Base-by-base conservation (phyloP, 2,113 vertebrate genomes). In the Alligator sinensis region DNA sequence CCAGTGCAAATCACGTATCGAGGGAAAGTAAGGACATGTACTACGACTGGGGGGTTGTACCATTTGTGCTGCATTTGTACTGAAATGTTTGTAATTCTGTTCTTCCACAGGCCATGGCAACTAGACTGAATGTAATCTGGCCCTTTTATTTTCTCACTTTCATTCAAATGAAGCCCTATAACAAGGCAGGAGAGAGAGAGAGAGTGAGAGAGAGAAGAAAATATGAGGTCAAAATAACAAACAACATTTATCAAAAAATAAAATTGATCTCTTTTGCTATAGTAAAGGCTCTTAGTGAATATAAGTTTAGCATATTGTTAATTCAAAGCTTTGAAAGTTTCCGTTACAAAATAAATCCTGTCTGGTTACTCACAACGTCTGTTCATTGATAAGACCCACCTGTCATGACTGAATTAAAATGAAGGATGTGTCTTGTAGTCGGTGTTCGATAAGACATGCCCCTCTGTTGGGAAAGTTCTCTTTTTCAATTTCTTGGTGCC, bases 1-100 rank as follows among this genome's bases (percentile, higher is more conserved):
- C 87, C 0, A 3, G 93, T 82, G 82, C 3, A 24, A 90, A 34
- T 70, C 38, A 12, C 6, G 1, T 82, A 87, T 55, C 1, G 21
- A 94, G 93, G 95, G 91, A 94, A 96, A 95, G 93, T 95, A 92
- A 97, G 92, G 91, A 97, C 96, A 92, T 90, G 92, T 60, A 68
- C 83, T 89, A 86, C 87, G 92, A 90, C 86, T 88, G 88, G 88
- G 88, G 86, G 88, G 77, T 15, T 15, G 77, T 77, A 87, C 94
- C 89, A 34, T 94, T 97, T 77, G 61, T 77, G 58, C 75, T 21
- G 24, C 59, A 64, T 82, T 72, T 95, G 92, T 95, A 91, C 93
- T 57, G 24, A 86, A 95, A 94, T 74, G 91, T 92, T 95, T 94
- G 94, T 87, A 86, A 62, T 96, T 87, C 94, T 95, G 82, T 91